Evolutionary conservation across 2,888 invertebrate species (phyloP).

Genomic region (Sthenelais limicola): DNA sequence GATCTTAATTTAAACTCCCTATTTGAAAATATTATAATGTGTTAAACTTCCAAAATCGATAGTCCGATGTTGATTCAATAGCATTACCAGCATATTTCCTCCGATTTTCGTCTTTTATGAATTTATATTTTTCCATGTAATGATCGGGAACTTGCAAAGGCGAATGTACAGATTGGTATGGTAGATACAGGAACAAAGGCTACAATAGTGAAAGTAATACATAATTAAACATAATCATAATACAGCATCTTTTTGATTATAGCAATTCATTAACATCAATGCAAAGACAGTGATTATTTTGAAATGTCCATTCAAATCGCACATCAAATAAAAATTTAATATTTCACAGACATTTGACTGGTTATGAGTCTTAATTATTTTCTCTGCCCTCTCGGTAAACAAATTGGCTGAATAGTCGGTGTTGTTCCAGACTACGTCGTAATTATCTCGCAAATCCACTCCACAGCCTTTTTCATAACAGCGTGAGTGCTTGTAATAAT

Average conservation of each 20-base stretch:
- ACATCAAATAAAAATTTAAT: no score
- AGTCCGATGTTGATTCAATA: no score
- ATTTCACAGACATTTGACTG: slow-evolving; percentile 55
- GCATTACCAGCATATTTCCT: slow-evolving; percentile 56
- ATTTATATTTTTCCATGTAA: slow-evolving; percentile 49
- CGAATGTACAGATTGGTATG: slow-evolving; percentile 65
- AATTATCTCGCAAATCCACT: slow-evolving; percentile 60
- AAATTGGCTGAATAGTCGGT: slow-evolving; percentile 51
- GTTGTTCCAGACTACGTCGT: slow-evolving; percentile 52
- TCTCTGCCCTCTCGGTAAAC: slow-evolving; percentile 56
- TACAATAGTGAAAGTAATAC: no score
- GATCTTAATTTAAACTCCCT: no score
- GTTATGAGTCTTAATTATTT: slow-evolving; percentile 59
- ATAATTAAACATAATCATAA: no score
- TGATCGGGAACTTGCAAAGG: slow-evolving; percentile 57
- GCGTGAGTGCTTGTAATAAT: slow-evolving; percentile 64
- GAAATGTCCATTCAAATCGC: no score
- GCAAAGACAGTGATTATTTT: no score
- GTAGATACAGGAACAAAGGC: slow-evolving; percentile 55
- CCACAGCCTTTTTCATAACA: slow-evolving; percentile 51
- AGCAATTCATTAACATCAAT: no score
- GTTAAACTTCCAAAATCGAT: no score
- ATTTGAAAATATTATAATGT: no score
- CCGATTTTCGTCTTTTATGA: slow-evolving; percentile 52
- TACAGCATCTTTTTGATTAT: no score